These are phyloP conservation scores for Ciconia maguari DNA, from an alignment of 2,113 vertebrate species.

Conservation along the genomic window DNA sequence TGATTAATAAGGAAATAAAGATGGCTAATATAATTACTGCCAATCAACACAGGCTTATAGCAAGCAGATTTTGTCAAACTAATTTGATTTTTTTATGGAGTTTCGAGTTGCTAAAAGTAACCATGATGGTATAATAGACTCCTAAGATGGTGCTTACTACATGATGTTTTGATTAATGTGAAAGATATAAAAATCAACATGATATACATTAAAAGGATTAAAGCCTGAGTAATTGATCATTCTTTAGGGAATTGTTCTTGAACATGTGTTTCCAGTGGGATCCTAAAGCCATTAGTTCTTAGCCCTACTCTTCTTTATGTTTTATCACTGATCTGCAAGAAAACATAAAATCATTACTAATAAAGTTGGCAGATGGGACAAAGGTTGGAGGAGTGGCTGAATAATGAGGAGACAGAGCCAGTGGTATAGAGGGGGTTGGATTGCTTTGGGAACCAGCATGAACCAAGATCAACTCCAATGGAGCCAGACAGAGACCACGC, in stretches of 20 bases:
- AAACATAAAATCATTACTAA: not conserved
- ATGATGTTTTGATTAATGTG: constrained; percentile 4
- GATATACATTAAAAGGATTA: not conserved
- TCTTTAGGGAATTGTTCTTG: not conserved
- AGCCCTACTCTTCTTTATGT: not conserved
- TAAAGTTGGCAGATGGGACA: not conserved
- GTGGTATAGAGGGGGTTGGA: not conserved
- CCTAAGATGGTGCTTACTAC: not conserved
- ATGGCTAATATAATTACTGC: constrained; percentile 39
- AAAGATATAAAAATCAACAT: constrained; percentile 22
- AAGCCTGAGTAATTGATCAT: not conserved
- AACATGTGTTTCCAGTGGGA: not conserved
- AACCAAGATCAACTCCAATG: not conserved
- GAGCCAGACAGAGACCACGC: rapidly evolving
- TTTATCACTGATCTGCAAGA: not conserved
- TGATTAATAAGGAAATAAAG: constrained; percentile 59
- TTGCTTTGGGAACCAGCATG: not conserved
- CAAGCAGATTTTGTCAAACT: constrained; percentile 37
- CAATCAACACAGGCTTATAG: not conserved
- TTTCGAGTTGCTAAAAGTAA: constrained; percentile 46
- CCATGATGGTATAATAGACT: constrained; percentile 27
- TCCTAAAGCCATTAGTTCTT: not conserved
- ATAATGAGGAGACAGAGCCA: not conserved
- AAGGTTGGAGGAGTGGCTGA: not conserved
- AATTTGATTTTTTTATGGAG: constrained; percentile 45